These are phyloP conservation scores for Rhincodon typus DNA, from an alignment of 2,797 vertebrate species.

Conservation along the genomic window DNA sequence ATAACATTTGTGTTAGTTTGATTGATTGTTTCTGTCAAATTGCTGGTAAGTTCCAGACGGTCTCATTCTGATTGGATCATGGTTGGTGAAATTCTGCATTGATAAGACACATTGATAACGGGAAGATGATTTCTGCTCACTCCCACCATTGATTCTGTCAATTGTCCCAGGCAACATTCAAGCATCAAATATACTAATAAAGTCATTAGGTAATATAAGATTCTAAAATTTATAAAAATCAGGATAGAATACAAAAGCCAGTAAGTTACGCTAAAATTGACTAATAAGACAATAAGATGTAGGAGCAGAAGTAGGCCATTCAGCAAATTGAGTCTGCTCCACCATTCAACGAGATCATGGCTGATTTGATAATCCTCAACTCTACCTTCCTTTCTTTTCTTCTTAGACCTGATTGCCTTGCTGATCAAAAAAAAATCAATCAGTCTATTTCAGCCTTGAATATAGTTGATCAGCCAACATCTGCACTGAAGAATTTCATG, in stretches of 20 bases:
- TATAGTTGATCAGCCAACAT: no score
- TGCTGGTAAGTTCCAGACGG: background rate
- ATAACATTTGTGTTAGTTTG: background rate
- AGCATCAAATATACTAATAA: background rate
- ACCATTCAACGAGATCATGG: no score
- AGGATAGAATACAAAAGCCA: background rate
- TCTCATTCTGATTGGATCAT: background rate
- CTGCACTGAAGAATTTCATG: no score
- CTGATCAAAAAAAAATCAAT: no score
- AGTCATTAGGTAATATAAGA: background rate
- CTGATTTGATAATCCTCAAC: no score
- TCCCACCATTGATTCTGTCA: background rate
- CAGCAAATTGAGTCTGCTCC: no score
- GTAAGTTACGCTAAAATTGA: background rate
- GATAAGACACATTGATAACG: background rate
- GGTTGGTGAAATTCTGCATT: background rate
- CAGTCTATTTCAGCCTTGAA: no score
- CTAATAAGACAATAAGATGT: no score
- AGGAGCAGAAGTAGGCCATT: no score
- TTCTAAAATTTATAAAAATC: no score
- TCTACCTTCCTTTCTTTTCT: no score
- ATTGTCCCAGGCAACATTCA: background rate
- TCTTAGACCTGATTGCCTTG: no score
- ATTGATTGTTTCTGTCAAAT: background rate
- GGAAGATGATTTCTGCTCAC: background rate